Evolutionary conservation across 2,797 vertebrate species (phyloP).

Genomic region (Myotis daubentonii): DNA sequence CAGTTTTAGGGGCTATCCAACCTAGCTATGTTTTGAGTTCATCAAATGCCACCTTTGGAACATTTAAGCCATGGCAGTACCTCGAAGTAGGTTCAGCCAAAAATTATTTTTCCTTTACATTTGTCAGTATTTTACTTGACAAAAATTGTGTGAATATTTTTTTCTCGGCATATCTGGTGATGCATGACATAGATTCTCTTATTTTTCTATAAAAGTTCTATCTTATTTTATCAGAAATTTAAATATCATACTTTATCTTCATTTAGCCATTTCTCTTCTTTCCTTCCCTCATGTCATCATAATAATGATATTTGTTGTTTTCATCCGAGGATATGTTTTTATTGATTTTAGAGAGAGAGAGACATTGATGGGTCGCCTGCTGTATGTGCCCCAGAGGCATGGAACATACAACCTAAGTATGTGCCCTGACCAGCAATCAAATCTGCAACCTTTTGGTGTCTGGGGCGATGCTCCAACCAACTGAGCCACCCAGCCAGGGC

Average conservation of each 20-base stretch:
- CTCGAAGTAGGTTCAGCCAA: conserved; percentile 39
- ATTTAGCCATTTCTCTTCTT: background rate
- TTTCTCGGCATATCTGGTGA: conserved; percentile 4
- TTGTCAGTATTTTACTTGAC: conserved; percentile 16
- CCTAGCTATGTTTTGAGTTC: conserved; percentile 42
- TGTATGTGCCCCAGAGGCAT: background rate
- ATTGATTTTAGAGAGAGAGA: background rate
- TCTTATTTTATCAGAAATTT: conserved; percentile 38
- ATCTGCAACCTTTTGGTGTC: background rate
- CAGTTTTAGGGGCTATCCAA: background rate
- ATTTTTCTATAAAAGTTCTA: conserved; percentile 32
- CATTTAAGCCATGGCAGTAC: conserved; percentile 37
- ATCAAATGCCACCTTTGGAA: conserved; percentile 43
- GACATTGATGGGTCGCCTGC: background rate
- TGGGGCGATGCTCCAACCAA: rapidly evolving
- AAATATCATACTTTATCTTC: conserved; percentile 22
- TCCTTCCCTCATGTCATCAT: background rate
- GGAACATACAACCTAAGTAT: background rate
- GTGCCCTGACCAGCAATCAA: background rate
- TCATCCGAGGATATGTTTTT: no score
- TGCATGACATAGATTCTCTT: background rate
- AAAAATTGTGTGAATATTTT: conserved; percentile 51
- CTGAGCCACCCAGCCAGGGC: background rate
- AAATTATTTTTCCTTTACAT: conserved; percentile 65
- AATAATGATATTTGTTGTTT: background rate